Conservation (phyloP, 2,113 vertebrate species). For the Typhlomys cinereus region DNA sequence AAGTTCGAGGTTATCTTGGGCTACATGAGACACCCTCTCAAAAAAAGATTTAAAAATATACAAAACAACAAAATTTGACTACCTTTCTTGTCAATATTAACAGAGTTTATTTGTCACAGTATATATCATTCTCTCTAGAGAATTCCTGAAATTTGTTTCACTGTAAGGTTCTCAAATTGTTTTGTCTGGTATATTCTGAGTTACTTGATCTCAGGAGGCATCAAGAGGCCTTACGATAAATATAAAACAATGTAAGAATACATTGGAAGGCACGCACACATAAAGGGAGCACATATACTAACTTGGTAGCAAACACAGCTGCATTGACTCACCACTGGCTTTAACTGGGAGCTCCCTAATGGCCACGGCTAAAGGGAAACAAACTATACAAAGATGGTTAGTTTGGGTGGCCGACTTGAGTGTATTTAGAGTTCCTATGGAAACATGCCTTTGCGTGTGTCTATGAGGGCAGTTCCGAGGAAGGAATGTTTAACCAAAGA, state of each 20-base stretch:
- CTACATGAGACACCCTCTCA: no score
- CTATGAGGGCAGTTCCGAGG: no score
- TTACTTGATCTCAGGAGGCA: not conserved
- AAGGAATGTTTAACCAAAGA: no score
- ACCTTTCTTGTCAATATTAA: slow-evolving; percentile 23
- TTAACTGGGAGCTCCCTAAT: slow-evolving; percentile 8
- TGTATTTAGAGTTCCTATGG: no score
- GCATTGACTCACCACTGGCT: not conserved
- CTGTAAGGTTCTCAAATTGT: not conserved
- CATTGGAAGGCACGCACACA: not conserved
- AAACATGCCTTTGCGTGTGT: no score
- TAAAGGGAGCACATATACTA: not conserved
- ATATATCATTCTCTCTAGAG: not conserved
- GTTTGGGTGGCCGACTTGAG: no score
- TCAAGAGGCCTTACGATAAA: not conserved
- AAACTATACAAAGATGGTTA: not conserved
- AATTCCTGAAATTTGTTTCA: slow-evolving; percentile 29
- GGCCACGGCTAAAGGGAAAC: not conserved
- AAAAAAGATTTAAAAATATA: no score
- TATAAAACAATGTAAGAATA: not conserved
- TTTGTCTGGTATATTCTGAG: not conserved
- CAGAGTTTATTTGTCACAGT: not conserved
- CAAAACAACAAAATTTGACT: no score
- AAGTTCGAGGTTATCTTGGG: no score
- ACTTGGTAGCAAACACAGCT: not conserved